Evolutionary conservation across 2,888 invertebrate species (phyloP).

Genomic region (Hipparchia sbordonii): DNA sequence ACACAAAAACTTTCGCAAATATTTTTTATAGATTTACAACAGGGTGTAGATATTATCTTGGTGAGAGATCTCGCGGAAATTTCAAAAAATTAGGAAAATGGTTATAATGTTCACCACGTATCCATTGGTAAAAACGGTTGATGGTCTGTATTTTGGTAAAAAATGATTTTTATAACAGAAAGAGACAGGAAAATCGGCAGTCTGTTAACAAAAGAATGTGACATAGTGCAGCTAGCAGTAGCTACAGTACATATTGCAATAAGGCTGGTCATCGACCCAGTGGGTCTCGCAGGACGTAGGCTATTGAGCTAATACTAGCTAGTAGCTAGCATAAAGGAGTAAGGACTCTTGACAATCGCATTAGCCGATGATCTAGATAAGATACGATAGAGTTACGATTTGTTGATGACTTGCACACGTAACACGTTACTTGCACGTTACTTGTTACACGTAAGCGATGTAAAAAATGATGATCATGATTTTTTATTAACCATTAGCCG

Average conservation of each 20-base stretch:
- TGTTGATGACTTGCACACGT: background rate
- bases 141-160: no score
- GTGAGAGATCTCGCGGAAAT: no score
- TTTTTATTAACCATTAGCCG: no score
- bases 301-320: constrained; percentile 18
- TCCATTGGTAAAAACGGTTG: no score
- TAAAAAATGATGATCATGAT: no score
- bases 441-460: background rate
- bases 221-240: background rate
- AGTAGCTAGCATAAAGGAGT: constrained; percentile 3
- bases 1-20: no score
- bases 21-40: no score
- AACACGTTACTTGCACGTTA: background rate
- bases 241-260: background rate
- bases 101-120: no score
- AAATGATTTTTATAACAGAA: no score
- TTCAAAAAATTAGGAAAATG: no score
- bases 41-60: no score
- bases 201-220: no score
- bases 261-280: constrained; percentile 20
- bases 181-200: background rate
- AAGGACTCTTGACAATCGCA: constrained; percentile 14
- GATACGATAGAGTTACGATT: background rate
- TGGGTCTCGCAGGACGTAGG: constrained; percentile 24
- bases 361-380: constrained; percentile 12